Evolutionary conservation across 2,888 invertebrate species (phyloP).

Genomic region (Monochamus alternatus): DNA sequence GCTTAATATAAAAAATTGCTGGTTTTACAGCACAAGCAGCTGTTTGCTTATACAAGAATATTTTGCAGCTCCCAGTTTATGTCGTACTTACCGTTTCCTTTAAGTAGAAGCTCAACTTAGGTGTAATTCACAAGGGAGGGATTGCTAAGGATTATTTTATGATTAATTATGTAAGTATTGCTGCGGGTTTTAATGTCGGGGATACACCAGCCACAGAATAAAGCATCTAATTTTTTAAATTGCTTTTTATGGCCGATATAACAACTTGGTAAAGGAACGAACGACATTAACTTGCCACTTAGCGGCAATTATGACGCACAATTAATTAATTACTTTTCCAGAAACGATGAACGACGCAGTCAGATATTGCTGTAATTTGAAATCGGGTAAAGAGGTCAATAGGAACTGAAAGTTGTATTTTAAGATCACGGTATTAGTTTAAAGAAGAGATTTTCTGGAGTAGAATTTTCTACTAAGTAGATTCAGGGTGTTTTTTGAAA

Average conservation of each 20-base stretch:
- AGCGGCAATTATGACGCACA: conserved; percentile 6
- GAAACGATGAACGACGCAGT: background rate
- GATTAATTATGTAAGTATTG: conserved; percentile 28
- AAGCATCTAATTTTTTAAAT: conserved; percentile 31
- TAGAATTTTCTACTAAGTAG: no score
- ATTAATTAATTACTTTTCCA: conserved; percentile 20
- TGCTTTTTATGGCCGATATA: conserved; percentile 28
- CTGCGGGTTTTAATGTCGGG: conserved; percentile 26
- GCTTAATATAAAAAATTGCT: no score
- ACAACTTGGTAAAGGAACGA: conserved; percentile 41
- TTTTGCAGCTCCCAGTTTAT: background rate
- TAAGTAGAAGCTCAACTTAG: conserved; percentile 16
- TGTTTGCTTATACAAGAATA: background rate
- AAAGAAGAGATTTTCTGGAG: no score
- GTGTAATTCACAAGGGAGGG: conserved; percentile 26
- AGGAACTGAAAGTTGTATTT: no score
- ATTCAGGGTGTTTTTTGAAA: no score
- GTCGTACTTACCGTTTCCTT: conserved; percentile 20
- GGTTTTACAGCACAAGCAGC: background rate
- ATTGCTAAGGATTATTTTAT: conserved; percentile 22
- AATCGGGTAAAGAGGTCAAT: background rate
- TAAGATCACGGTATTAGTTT: no score
- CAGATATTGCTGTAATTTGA: conserved; percentile 1
- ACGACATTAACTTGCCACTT: conserved; percentile 15
- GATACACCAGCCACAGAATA: conserved; percentile 27